Evolutionary conservation across 2,113 vertebrate genomes (phyloP), one percentile per base, ranked within the genome.

Genomic region (Mesocricetus auratus): DNA sequence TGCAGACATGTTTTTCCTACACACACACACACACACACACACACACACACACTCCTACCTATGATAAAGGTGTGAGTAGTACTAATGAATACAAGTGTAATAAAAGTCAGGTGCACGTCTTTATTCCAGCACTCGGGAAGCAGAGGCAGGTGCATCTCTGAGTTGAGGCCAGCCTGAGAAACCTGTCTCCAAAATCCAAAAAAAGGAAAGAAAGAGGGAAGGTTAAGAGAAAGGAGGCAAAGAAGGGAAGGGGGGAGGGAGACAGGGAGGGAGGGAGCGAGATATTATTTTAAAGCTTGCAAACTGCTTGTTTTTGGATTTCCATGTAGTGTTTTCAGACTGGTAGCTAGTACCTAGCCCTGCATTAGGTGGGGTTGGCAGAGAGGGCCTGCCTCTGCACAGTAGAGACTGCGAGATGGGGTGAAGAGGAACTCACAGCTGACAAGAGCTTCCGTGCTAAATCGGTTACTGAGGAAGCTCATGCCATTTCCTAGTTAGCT

Each of bases 391-490:
- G 15, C 7, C 58, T 78, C 22, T 47, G 26, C 8, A 42, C 1
- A 1, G 13, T 0, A 8, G 29, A 13, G 9, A 45, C 0, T 7
- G 1, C 0, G 60, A 64, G 60, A 45, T 31, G 15, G 26, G 50
- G 9, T 11, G 26, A 45, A 45, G 7, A 29, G 53, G 19, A 29
- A 62, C 33, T n/a, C 68, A 12, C 2, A 33, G 45, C 69, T 15
- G 9, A 24, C 39, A 21, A 64, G 12, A 62, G 24, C 1, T 7
- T 58, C 73, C 12, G 0, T 24, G 16, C 36, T 19, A 7, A 22
- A 12, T 5, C 36, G 47, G 21, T 7, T 24, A 5, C 8, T 4
- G 56, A 64, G 69, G 21, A n/a, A 5, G 19, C 3, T 4, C 5
- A 17, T 24, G 26, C 31, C 12, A 4, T 15, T 75, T 50, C 53